A percentile compares a stretch with the other conserved stretches of the same genome.
phyloP scores from a whole-genome alignment of 2,797 vertebrate species.

The Glyptemys insculpta region DNA sequence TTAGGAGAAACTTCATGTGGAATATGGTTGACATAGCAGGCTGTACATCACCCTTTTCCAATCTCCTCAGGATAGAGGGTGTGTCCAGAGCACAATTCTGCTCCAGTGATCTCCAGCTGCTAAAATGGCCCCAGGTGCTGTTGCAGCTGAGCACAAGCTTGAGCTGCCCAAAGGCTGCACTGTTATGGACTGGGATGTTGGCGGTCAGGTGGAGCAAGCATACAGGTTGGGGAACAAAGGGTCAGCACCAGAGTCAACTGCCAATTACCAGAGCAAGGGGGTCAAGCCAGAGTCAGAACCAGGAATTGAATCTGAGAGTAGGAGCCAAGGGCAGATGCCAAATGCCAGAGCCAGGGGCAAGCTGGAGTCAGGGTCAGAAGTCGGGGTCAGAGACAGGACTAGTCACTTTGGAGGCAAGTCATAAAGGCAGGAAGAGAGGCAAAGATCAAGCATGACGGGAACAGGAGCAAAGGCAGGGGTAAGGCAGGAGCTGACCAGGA shows the following conservation, averaged over 20 bases:
- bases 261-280: not conserved
- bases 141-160: not conserved
- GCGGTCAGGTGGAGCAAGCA: not conserved
- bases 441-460: not conserved
- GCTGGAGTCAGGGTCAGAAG: not conserved
- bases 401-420: not conserved
- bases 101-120: not conserved
- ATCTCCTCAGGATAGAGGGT: not conserved
- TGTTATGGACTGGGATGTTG: not conserved
- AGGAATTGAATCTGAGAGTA: not conserved
- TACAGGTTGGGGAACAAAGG: not conserved
- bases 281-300: not conserved
- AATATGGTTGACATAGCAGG: not conserved
- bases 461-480: not conserved
- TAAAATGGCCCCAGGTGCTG: not conserved
- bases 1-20: not conserved
- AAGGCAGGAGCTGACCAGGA: too few species aligned
- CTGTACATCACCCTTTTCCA: not conserved
- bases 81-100: not conserved
- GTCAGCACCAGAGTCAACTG: not conserved
- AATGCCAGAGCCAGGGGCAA: not conserved
- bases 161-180: not conserved
- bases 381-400: not conserved
- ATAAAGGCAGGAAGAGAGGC: not conserved
- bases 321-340: not conserved